A percentile compares a stretch with the other conserved stretches of the same genome.
These are phyloP conservation scores for Megaustenia siamemsis DNA, from an alignment of 2,888 invertebrate species.

Conservation along the genomic window DNA sequence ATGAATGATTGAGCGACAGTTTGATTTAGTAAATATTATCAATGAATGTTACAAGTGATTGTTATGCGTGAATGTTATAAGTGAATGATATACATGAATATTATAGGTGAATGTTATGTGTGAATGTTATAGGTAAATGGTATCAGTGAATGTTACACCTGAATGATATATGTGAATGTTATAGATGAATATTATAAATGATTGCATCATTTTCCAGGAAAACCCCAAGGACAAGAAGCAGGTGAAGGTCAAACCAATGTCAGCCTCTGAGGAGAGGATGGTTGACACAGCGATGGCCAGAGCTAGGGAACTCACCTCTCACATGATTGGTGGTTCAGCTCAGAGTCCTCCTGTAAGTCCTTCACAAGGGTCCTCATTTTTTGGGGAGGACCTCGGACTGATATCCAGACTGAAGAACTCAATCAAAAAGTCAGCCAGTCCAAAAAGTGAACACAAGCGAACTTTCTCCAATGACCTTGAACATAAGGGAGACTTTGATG, in stretches of 20 bases:
- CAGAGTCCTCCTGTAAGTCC: slow-evolving; percentile 60
- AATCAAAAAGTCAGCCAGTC: slow-evolving; percentile 81
- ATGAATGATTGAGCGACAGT: no score
- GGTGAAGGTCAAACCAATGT: slow-evolving; percentile 90
- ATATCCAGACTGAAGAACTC: slow-evolving; percentile 71
- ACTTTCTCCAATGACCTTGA: slow-evolving; percentile 91
- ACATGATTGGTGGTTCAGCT: slow-evolving; percentile 43
- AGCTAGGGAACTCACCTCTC: slow-evolving; percentile 90
- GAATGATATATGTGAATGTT: no score
- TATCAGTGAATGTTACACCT: no score
- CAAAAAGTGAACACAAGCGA: slow-evolving; percentile 84
- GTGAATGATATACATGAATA: no score
- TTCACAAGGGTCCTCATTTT: slow-evolving; percentile 57
- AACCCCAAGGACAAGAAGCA: slow-evolving; percentile 64
- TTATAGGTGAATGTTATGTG: no score
- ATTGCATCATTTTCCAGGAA: slow-evolving; percentile 40
- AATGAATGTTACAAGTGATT: no score
- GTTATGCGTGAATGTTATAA: no score
- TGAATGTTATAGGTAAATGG: no score
- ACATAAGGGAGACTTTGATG: slow-evolving; percentile 66
- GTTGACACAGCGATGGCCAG: slow-evolving; percentile 87
- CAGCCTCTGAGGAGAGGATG: slow-evolving; percentile 93
- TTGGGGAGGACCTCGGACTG: slow-evolving; percentile 61
- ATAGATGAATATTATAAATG: no score
- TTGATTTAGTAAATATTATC: no score